These are phyloP conservation scores for Thripadectes ignobilis DNA, from an alignment of 2,797 vertebrate genomes.

Conservation along the genomic window DNA sequence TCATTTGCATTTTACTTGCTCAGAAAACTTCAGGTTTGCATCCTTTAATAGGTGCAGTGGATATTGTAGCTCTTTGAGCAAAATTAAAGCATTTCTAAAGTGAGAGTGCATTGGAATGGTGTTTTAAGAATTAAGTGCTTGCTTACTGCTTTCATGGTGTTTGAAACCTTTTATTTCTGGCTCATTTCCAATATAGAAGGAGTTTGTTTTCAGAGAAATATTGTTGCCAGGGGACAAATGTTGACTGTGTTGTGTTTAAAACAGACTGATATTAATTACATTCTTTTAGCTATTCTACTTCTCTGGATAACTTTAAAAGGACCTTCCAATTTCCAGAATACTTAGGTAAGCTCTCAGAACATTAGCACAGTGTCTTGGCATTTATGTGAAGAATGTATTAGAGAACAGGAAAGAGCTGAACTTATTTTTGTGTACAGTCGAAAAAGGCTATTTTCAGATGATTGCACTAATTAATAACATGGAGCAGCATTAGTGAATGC, in stretches of 20 bases:
- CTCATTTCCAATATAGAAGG: slow-evolving; percentile 25
- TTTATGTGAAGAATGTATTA: not conserved
- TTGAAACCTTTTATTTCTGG: slow-evolving; percentile 38
- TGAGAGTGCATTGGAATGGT: not conserved
- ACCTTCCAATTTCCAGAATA: slow-evolving; percentile 40
- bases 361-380: not conserved
- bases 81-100: slow-evolving; percentile 11
- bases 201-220: slow-evolving; percentile 57
- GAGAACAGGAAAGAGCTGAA: not conserved
- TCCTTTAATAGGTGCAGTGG: not conserved
- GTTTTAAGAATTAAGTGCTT: slow-evolving; percentile 39
- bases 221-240: slow-evolving; percentile 59
- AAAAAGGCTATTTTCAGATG: not conserved
- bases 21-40: not conserved
- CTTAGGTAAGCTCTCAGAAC: slow-evolving; percentile 32
- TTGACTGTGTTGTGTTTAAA: slow-evolving; percentile 56
- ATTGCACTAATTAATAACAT: slow-evolving; percentile 11
- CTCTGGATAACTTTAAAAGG: slow-evolving; percentile 39
- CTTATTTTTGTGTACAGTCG: not conserved
- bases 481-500: not conserved
- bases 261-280: slow-evolving; percentile 39
- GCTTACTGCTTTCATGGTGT: not conserved
- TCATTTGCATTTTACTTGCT: not conserved
- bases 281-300: slow-evolving; percentile 41
- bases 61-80: not conserved